phyloP scores from a whole-genome alignment of 2,113 vertebrate species.

The Podilymbus podiceps region DNA sequence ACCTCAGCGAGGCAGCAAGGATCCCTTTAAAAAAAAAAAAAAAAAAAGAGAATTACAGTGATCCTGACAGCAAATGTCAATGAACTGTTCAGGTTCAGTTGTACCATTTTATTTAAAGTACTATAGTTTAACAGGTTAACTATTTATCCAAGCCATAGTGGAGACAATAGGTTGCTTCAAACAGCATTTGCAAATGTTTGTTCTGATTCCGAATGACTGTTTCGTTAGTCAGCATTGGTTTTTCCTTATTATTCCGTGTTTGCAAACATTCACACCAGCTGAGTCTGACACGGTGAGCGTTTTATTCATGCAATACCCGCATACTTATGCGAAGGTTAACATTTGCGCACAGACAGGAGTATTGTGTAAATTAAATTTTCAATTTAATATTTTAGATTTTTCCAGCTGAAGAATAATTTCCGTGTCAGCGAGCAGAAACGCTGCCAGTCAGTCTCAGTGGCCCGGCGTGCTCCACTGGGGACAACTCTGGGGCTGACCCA shows the following conservation, averaged over 20 bases:
- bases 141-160: background rate
- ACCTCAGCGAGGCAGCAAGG: background rate
- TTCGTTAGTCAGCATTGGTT: background rate
- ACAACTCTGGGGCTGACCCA: background rate
- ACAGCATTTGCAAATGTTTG: background rate
- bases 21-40: background rate
- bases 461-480: accelerated
- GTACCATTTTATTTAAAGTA: background rate
- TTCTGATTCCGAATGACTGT: background rate
- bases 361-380: accelerated
- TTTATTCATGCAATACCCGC: background rate
- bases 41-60: background rate
- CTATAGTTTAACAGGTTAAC: background rate
- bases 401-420: background rate
- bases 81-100: background rate
- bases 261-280: background rate
- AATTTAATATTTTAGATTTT: background rate
- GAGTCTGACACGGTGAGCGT: background rate
- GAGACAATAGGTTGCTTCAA: background rate
- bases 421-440: accelerated
- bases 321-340: accelerated
- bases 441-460: accelerated
- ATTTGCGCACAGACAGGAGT: background rate
- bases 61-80: background rate
- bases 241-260: background rate